These are phyloP conservation scores for Recurvirostra avosetta DNA, from an alignment of 2,113 vertebrate genomes.

Conservation along the genomic window DNA sequence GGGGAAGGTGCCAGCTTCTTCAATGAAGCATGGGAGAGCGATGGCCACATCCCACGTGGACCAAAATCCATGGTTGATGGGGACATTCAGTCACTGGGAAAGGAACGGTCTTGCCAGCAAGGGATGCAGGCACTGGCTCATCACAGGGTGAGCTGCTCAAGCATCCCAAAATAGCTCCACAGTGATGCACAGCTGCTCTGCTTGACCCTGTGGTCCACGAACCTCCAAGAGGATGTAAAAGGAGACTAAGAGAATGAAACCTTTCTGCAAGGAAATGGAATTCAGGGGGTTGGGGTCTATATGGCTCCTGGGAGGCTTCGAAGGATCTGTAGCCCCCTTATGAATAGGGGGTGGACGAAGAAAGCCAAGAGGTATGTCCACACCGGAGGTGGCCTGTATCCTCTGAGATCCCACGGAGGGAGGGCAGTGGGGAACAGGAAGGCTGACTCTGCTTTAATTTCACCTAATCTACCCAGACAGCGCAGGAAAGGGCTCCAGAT, in stretches of 20 bases:
- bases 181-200: background rate
- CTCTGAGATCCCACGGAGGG: background rate
- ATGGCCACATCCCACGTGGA: background rate
- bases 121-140: background rate
- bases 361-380: background rate
- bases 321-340: background rate
- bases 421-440: background rate
- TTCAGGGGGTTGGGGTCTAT: accelerated
- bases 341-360: background rate
- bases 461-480: conserved; percentile 31
- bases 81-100: background rate
- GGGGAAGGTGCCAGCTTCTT: background rate
- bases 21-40: background rate
- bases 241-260: background rate
- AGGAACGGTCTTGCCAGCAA: background rate
- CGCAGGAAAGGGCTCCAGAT: background rate
- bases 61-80: background rate
- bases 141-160: background rate
- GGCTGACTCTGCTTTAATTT: background rate
- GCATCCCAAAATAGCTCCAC: background rate
- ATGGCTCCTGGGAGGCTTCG: background rate
- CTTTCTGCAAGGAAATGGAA: background rate
- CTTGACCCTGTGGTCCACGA: background rate
- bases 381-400: accelerated
- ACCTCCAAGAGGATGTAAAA: background rate